Evolutionary conservation across 1,140 invertebrate species (phyloP).

Genomic region (Andrena cerasifolii): DNA sequence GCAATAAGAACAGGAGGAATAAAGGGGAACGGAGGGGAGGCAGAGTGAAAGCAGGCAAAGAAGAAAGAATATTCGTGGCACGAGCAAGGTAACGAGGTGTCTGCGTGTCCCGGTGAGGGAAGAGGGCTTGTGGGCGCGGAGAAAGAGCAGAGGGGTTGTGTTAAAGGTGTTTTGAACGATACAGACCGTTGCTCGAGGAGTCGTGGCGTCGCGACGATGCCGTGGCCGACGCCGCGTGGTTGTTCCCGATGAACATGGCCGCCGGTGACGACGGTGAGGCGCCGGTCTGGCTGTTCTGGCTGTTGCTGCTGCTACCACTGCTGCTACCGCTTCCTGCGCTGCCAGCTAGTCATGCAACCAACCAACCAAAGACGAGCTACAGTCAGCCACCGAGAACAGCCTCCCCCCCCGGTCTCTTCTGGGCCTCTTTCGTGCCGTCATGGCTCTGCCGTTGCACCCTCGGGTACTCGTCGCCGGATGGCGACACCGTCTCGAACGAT

Average conservation of each 20-base stretch:
- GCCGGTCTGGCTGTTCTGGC: constrained; percentile 79
- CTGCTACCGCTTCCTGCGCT: constrained; percentile 73
- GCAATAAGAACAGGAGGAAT: too few relatives aligned
- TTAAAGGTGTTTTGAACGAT: constrained; percentile 56
- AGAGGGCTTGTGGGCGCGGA: not conserved
- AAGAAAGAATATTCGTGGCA: too few relatives aligned
- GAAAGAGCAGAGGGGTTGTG: not conserved
- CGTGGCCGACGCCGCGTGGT: constrained; percentile 55
- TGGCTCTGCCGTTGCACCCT: constrained; percentile 7
- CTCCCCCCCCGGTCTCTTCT: constrained; percentile 30
- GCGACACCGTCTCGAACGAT: too few relatives aligned
- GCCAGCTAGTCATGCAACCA: constrained; percentile 82
- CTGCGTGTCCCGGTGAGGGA: not conserved
- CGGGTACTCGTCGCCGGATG: too few relatives aligned
- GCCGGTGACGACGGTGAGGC: constrained; percentile 73
- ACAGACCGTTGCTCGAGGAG: constrained; percentile 79
- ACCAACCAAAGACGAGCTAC: constrained; percentile 70
- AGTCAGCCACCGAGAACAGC: constrained; percentile 55
- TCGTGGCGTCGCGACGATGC: constrained; percentile 71
- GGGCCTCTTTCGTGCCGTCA: not conserved
- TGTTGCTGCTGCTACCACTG: constrained; percentile 76
- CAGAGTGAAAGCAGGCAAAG: too few relatives aligned
- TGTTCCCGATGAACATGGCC: constrained; percentile 70
- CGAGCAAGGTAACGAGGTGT: not conserved
- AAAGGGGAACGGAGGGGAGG: too few relatives aligned